Base-by-base conservation (phyloP, 53 echinoderm and acorn worm species). In the Mesocentrotus franciscanus region DNA sequence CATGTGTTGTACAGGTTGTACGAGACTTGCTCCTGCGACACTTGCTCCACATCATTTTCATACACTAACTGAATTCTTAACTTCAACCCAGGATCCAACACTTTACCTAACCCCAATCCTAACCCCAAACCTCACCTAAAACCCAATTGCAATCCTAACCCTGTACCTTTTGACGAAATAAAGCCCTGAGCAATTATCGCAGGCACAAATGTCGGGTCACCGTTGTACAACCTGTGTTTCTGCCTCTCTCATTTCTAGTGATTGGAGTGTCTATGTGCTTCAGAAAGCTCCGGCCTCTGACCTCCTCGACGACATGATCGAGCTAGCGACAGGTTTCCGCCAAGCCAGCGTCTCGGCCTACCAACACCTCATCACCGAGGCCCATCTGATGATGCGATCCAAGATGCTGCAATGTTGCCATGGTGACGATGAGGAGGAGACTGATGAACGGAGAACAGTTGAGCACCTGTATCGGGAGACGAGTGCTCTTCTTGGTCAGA, bases 221-320 rank as follows among this genome's bases (percentile, higher is more conserved):
- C 39, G 1, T 39, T 39, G 39, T 39, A 39, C 39, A 39, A 39
- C 39, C 39, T 39, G 39, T 39, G 3, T 39, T 74, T 85, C 49
- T 78, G 39, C 49, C 49, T 85, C 39, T 60, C 24, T 26, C 32
- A 42, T 60, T 81, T 60, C 58, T 89, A 94, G 95, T 85, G 95
- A 94, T 61, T 94, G 95, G 95, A 94, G 95, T 85, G 95, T 94
- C 1, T 94, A 94, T 71, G 87, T 94, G 10, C 95, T 94, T 29
- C 95, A 94, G 70, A 94, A 94, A 16, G 95, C 95, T 18, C 85
- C 95, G 0, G 71, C 61, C 68, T 12, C 87, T 26, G 95, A 94
- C 56, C 85, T 94, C 87, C 95, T 62, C 26, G 66, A 33, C n/a
- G 95, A 94, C 85, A 94, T 94, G 95, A 94, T 94, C n/a, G 95